These are phyloP conservation scores for Thunnus albacares DNA, from an alignment of 2,797 vertebrate species.

Conservation along the genomic window DNA sequence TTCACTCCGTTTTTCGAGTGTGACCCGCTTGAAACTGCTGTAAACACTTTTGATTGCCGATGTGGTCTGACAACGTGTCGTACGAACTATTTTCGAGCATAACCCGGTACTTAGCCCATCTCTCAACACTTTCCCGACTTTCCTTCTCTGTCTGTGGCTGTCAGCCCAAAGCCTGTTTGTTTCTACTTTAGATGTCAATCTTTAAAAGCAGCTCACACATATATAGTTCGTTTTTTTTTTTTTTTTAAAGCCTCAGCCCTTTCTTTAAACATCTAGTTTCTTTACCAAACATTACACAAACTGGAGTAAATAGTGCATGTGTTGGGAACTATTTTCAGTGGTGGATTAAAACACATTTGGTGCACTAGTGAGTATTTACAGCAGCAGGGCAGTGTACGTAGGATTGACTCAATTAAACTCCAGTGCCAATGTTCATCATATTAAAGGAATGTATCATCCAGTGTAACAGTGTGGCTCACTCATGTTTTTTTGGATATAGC, in stretches of 20 bases:
- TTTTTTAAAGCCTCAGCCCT: no score
- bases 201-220: background rate
- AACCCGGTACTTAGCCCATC: no score
- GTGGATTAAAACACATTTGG: constrained; percentile 7
- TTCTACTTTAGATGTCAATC: background rate
- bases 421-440: background rate
- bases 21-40: no score
- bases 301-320: background rate
- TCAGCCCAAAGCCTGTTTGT: background rate
- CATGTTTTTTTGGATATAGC: no score
- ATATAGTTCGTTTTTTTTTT: background rate
- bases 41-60: background rate
- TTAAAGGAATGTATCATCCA: background rate
- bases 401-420: background rate
- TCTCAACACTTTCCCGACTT: background rate
- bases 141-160: background rate
- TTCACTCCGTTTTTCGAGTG: background rate
- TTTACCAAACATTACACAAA: background rate
- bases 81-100: background rate
- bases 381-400: background rate
- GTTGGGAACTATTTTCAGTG: background rate
- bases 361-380: no score
- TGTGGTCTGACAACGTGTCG: background rate
- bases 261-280: background rate
- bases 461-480: no score